Evolutionary conservation across 2,113 vertebrate species (phyloP), one percentile per base, ranked within the genome.

Genomic region (Erpornis zantholeuca): DNA sequence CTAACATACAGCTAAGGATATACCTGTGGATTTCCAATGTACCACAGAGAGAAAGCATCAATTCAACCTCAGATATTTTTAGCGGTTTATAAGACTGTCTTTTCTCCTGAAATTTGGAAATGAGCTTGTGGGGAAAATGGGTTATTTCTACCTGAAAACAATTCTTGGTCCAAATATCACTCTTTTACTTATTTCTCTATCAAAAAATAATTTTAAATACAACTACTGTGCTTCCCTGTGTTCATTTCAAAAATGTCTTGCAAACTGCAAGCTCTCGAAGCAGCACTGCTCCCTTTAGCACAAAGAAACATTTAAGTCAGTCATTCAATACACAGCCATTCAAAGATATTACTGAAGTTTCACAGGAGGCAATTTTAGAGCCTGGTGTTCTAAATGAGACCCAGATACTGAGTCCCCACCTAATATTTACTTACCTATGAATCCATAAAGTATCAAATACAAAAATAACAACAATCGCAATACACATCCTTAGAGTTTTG

Each of bases 141-240:
- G 31, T 42, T 70, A 35, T 78, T 90, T 83, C 54, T 45, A 70
- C 66, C 54, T n/a, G 27, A 86, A 95, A 95, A 77, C 50, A 73
- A 29, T 59, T 92, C 23, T 80, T 66, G 29, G 38, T 66, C 33
- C 47, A 94, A 88, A 83, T 59, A 61, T 59, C 54, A 50, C 45
- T 54, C 50, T 24, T 70, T 71, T 31, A 24, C 56, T 88, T 68
- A 25, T 54, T 77, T 45, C 45, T 86, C 28, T 54, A 70, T 73
- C 82, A 94, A 86, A 24, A 97, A 93, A 93, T 92, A 57, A 86
- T 77, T 92, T 83, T 83, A 86, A 95, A 88, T 69, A 57, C 54
- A 80, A 50, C 63, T 65, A 56, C 38, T 21, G 13, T 11, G 20
- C 31, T 90, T 85, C 36, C 36, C 47, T 63, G 35, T 50, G 29